Conservation (phyloP, 2,888 invertebrate species). For the Coleophora flavipennella region DNA sequence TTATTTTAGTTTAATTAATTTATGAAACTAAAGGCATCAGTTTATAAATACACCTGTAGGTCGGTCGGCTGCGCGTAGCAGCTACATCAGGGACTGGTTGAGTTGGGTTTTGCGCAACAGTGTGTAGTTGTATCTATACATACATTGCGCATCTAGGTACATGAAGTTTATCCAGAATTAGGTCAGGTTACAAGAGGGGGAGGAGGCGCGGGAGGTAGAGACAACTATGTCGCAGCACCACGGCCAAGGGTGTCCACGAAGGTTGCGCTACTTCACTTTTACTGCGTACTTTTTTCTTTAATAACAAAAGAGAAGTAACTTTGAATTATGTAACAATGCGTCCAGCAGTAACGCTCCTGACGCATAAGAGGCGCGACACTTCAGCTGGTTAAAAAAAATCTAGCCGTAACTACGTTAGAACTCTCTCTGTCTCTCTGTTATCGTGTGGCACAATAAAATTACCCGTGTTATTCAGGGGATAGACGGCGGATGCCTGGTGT, state of each 20-base stretch:
- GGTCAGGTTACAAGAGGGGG: constrained; percentile 50
- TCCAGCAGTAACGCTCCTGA: not conserved
- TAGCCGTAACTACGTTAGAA: too few relatives aligned
- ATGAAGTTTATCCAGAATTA: constrained; percentile 59
- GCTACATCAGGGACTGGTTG: constrained; percentile 23
- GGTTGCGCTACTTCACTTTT: constrained; percentile 47
- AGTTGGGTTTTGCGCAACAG: constrained; percentile 28
- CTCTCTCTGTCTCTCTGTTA: too few relatives aligned
- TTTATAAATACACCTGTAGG: constrained; percentile 20
- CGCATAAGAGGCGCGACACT: too few relatives aligned
- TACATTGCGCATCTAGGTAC: constrained; percentile 28
- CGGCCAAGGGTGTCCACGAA: constrained; percentile 68
- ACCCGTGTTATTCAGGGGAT: too few relatives aligned
- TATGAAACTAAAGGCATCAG: constrained; percentile 4
- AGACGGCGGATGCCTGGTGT: too few relatives aligned
- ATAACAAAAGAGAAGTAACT: too few relatives aligned
- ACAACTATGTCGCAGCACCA: constrained; percentile 59
- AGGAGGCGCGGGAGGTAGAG: constrained; percentile 26
- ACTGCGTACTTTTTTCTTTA: too few relatives aligned
- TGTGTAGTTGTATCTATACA: constrained; percentile 23
- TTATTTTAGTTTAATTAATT: too few relatives aligned
- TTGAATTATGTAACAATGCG: too few relatives aligned
- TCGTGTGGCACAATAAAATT: too few relatives aligned
- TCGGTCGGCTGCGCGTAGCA: constrained; percentile 15
- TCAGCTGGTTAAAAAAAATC: too few relatives aligned